phyloP scores from a whole-genome alignment of 92 coral and sea anemone species.

The Siderastrea radians region DNA sequence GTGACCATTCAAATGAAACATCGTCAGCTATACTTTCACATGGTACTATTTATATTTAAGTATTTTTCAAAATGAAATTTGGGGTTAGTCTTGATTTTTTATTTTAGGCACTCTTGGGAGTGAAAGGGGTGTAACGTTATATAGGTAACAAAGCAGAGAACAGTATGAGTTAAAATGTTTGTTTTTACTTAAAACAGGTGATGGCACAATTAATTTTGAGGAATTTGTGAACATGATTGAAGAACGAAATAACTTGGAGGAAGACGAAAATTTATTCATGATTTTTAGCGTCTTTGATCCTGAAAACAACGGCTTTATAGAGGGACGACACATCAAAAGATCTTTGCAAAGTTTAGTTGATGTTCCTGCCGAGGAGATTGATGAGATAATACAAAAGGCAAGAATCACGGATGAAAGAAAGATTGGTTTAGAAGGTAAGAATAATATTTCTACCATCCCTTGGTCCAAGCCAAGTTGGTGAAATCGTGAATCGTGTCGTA shows the following conservation, averaged over 20 bases:
- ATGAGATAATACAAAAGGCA: constrained; percentile 35
- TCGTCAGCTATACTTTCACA: no score
- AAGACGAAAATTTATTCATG: constrained; percentile 33
- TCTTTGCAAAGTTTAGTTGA: constrained; percentile 19
- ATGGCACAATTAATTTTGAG: constrained; percentile 53
- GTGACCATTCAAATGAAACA: no score
- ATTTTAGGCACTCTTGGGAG: no score
- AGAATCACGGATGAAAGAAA: constrained; percentile 39
- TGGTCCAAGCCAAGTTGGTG: no score
- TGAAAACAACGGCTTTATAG: constrained; percentile 41
- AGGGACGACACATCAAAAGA: constrained; percentile 20
- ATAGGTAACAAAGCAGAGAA: no score
- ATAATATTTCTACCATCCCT: background rate
- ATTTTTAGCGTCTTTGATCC: constrained; percentile 46
- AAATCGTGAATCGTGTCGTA: no score
- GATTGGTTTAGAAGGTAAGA: constrained; percentile 37
- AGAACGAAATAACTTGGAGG: constrained; percentile 27
- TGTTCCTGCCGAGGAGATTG: constrained; percentile 31
- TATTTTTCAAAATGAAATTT: no score
- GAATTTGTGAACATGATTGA: constrained; percentile 52
- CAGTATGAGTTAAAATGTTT: no score
- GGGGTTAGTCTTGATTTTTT: no score
- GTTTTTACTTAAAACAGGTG: constrained; percentile 10
- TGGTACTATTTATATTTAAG: no score
- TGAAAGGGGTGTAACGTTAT: no score